Evolutionary conservation across 2,797 vertebrate species (phyloP).

Genomic region (Dipus sagitta): DNA sequence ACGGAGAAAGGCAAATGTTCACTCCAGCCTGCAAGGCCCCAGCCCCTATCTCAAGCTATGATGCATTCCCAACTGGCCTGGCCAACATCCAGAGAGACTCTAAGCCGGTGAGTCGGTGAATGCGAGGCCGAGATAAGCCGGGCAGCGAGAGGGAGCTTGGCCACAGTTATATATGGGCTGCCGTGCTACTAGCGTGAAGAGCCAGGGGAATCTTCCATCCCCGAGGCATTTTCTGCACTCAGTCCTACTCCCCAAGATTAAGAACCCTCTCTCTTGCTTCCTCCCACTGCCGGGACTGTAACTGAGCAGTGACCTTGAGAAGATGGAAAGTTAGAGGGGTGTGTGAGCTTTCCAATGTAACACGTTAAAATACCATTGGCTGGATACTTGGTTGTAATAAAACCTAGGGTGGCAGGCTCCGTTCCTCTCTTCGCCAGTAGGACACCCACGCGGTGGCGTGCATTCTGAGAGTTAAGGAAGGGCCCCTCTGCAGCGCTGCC

Average conservation of each 20-base stretch:
- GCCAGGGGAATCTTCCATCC: slow-evolving; percentile 67
- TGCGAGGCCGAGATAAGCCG: slow-evolving; percentile 81
- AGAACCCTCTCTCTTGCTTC: slow-evolving; percentile 64
- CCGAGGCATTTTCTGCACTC: slow-evolving; percentile 61
- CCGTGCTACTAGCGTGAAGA: background rate
- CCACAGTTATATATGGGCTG: slow-evolving; percentile 67
- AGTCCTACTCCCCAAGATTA: slow-evolving; percentile 62
- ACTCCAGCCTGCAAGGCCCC: slow-evolving; percentile 67
- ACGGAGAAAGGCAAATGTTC: slow-evolving; percentile 67
- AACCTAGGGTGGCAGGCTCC: background rate
- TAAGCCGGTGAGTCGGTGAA: slow-evolving; percentile 75
- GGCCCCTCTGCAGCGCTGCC: background rate
- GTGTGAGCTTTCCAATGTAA: background rate
- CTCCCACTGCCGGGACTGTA: slow-evolving; percentile 28
- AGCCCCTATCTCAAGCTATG: slow-evolving; percentile 60
- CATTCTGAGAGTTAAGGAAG: background rate
- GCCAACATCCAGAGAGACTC: slow-evolving; percentile 77
- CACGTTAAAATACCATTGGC: slow-evolving; percentile 40
- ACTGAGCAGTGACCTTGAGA: slow-evolving; percentile 65
- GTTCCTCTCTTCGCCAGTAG: background rate
- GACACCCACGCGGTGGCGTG: background rate
- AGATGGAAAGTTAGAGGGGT: background rate
- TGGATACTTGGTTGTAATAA: slow-evolving; percentile 2
- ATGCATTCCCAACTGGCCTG: slow-evolving; percentile 77
- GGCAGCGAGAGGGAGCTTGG: slow-evolving; percentile 42